Percentiles rank a stretch among this genome's conserved stretches.
Evolutionary conservation across 2,797 vertebrate genomes (phyloP).

Genomic region (Rhadinocentrus ornatus): DNA sequence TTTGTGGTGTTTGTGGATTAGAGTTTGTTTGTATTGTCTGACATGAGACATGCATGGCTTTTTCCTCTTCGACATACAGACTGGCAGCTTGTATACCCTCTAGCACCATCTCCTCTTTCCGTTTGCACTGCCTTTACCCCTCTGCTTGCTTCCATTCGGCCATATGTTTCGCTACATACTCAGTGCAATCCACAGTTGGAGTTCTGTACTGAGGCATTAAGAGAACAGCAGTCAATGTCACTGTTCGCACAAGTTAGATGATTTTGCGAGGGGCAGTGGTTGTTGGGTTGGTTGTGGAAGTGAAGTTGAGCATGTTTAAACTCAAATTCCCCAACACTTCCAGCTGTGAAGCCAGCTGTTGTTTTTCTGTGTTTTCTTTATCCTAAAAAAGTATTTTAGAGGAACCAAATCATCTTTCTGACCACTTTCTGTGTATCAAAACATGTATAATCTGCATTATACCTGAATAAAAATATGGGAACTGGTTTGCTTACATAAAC

Average conservation of each 20-base stretch:
- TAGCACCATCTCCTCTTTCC: slow-evolving; percentile 36
- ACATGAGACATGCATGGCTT: slow-evolving; percentile 33
- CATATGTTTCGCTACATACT: slow-evolving; percentile 48
- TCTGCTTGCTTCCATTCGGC: slow-evolving; percentile 45
- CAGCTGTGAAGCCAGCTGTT: slow-evolving; percentile 13
- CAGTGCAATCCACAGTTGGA: slow-evolving; percentile 43
- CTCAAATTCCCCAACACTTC: slow-evolving; percentile 12
- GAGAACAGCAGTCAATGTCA: slow-evolving; percentile 34
- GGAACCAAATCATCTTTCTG: slow-evolving; percentile 1
- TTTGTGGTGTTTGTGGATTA: slow-evolving; percentile 33
- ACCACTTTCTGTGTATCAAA: slow-evolving; percentile 7
- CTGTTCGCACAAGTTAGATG: slow-evolving; percentile 31
- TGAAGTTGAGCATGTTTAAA: not conserved
- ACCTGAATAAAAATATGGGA: not conserved
- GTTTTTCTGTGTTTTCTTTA: slow-evolving; percentile 1
- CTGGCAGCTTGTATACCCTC: slow-evolving; percentile 29
- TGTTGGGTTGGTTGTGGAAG: slow-evolving; percentile 29
- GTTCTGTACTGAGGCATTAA: slow-evolving; percentile 28
- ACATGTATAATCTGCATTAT: not conserved
- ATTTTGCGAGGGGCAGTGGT: slow-evolving; percentile 19
- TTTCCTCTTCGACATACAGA: slow-evolving; percentile 16
- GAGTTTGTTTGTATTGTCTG: slow-evolving; percentile 41
- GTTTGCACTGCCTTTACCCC: slow-evolving; percentile 32
- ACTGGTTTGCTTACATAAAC: not conserved
- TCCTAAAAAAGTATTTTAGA: not conserved